Percentiles rank a stretch among this genome's conserved stretches.
Evolutionary conservation across 2,113 vertebrate genomes (phyloP).

Genomic region (Pogonocichla stellata): DNA sequence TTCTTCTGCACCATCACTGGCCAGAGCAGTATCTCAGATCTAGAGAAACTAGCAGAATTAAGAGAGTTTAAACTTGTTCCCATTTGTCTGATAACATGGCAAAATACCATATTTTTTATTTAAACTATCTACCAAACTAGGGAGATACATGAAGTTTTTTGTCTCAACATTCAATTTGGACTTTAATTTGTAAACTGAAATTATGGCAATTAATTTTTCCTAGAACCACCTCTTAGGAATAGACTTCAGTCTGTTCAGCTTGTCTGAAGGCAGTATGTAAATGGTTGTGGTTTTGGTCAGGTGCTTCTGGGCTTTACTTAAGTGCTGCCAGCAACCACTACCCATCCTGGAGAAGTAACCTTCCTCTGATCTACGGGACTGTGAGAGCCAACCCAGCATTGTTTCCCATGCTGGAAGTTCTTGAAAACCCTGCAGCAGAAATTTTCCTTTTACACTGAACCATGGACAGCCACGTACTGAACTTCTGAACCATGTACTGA

Average conservation of each 20-base stretch:
- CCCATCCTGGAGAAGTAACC: neutral
- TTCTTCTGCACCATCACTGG: neutral
- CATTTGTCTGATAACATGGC: neutral
- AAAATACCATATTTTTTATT: neutral
- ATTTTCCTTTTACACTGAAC: accelerated
- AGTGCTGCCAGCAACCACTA: neutral
- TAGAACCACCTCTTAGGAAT: neutral
- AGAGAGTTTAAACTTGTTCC: neutral
- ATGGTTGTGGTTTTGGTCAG: neutral
- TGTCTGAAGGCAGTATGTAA: neutral
- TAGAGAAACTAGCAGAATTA: neutral
- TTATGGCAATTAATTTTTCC: neutral
- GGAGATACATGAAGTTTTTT: neutral
- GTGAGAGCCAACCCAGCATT: neutral
- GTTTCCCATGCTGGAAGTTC: neutral
- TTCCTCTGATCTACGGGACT: neutral
- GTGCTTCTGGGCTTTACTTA: neutral
- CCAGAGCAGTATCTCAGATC: neutral
- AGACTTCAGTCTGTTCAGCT: neutral
- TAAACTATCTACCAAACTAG: neutral
- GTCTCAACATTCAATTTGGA: neutral
- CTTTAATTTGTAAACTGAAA: neutral
- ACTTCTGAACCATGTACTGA: too few species aligned
- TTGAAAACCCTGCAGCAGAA: neutral
- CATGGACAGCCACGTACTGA: neutral